Evolutionary conservation across 1,140 invertebrate species (phyloP), one percentile per base, ranked within the genome.

Genomic region (Drosophila auraria): DNA sequence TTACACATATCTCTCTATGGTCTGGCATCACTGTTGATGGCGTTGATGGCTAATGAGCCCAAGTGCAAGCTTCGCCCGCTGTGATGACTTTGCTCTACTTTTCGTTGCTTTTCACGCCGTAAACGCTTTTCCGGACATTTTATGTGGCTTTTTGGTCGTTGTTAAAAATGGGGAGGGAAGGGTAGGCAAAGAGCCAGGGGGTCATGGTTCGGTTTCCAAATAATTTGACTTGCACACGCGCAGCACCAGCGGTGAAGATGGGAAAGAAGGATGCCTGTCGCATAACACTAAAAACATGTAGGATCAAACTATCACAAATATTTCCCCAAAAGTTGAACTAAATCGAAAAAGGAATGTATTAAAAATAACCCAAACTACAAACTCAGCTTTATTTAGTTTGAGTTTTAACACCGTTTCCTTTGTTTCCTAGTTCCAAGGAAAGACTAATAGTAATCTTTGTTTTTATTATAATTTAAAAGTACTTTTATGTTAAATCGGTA

Each of bases 201-300:
- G 45, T 74, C 63, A 87, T 87, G 87, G 87, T 87, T 87, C 80
- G 20, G 83, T 87, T 87, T 87, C 83, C 83, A 87, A 76, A 73
- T 83, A 82, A 87, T 87, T 87, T 87, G 83, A 87, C 80, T 87
- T 87, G 83, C 76, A 87, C 83, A 80, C 75, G 83, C 83, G 75
- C 70, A 61, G 56, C 27, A 27, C 36, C 58, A 45, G 1, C 33
- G 45, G 11, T 15, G 20, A 45, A 47, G 38, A 44, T 54, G 69
- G 49, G 27, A 59, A 12, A 14, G 59, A 51, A 64, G 40, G 23
- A 33, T 42, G 40, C 14, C 14, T 49, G 44, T 72, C 36, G 38
- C 54, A 61, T 20, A 6, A 47, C 54, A 68, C 61, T 54, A 0
- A 44, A 45, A 20, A 15, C 7, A 36, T 44, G 36, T 7, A 17